Evolutionary conservation across 2,113 vertebrate species (phyloP), one percentile per base, ranked within the genome.

Genomic region (Anolis carolinensis): DNA sequence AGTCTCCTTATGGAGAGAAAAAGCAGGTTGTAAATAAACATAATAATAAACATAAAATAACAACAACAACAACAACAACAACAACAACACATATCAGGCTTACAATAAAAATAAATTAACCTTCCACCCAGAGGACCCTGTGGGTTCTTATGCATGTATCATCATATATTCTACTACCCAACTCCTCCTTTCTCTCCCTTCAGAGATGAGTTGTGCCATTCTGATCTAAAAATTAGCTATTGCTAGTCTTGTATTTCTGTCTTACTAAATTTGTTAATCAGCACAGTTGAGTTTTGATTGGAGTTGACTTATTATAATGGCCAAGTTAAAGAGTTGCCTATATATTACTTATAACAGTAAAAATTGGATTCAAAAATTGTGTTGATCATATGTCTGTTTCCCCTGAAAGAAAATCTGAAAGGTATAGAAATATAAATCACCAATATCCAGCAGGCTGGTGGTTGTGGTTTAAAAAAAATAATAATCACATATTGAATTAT

Each of bases 391-490:
- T 21, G 21, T 23, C 63, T 23, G 1, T 52, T 52, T 52, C 50
- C 50, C 10, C 44, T 13, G 48, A 34, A 79, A 62, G 62, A 1
- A 27, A 20, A 25, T 44, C 4, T 67, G n/a, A 70, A n/a, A 21
- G 71, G 36, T 20, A 63, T 20, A 44, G 65, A 78, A 27, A 81
- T 81, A 65, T 81, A 65, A 48, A 50, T 81, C 30, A 39, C 62
- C 48, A 39, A 67, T 86, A 65, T 20, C 78, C 85, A 75, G 70
- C 32, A 75, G 65, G 52, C 67, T 81, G 70, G 79, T 55, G 74
- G 59, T 9, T 75, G 27, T 5, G 63, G 20, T 44, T n/a, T 73
- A n/a, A n/a, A n/a, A n/a, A n/a, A n/a, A n/a, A n/a, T n/a, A n/a
- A n/a, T n/a, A n/a, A n/a, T n/a, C n/a, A n/a, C n/a, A n/a, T n/a